These are phyloP conservation scores for Halcyon senegalensis DNA, from an alignment of 2,113 vertebrate species.

Conservation along the genomic window DNA sequence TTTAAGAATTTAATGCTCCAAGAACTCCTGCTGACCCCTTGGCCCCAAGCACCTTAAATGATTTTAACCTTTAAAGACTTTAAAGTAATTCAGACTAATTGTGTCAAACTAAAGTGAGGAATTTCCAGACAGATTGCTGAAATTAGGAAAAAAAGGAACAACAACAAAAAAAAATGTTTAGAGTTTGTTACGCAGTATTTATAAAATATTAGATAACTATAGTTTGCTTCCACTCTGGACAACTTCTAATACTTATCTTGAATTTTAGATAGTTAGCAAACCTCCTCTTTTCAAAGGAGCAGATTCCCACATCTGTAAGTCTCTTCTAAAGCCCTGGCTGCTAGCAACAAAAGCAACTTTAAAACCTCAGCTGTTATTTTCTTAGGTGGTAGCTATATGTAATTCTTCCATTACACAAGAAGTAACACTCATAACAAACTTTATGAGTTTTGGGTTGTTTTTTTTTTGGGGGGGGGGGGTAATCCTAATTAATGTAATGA, in stretches of 20 bases:
- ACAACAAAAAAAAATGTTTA: neutral
- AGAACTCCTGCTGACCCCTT: neutral
- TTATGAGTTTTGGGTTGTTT: neutral
- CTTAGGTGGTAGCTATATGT: neutral
- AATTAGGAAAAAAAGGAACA: neutral
- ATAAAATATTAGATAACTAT: neutral
- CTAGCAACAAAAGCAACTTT: neutral
- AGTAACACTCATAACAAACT: neutral
- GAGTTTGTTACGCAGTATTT: neutral
- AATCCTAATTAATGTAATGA: neutral
- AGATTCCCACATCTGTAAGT: neutral
- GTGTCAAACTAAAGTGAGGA: neutral
- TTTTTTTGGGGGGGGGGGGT: accelerated
- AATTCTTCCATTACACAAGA: neutral
- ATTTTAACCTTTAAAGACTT: neutral
- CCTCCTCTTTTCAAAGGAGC: neutral
- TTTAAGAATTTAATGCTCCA: neutral
- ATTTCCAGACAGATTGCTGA: neutral
- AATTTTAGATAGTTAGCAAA: neutral
- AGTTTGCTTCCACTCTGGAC: neutral
- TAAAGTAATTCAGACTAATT: neutral
- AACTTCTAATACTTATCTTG: neutral
- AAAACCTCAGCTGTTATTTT: neutral
- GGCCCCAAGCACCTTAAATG: neutral
- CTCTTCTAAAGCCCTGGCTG: neutral